These are phyloP conservation scores for Ditylenchus dipsaci DNA, from an alignment of 1,140 invertebrate genomes.

Conservation along the genomic window DNA sequence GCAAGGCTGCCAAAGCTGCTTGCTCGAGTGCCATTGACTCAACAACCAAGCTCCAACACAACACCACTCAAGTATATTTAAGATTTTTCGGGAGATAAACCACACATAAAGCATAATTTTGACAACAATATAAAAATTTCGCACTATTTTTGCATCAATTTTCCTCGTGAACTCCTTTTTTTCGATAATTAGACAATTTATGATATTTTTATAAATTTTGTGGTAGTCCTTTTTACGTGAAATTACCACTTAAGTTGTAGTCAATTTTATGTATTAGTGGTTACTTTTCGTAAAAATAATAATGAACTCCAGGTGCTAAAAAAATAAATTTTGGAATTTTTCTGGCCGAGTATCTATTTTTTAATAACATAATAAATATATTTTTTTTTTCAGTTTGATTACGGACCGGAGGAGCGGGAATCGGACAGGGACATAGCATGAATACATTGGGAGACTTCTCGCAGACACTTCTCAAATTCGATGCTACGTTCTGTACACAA, in stretches of 20 bases:
- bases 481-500: too few species aligned
- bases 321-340: too few species aligned
- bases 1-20: neutral
- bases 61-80: neutral
- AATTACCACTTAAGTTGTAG: neutral
- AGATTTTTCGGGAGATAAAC: too few species aligned
- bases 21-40: conserved; percentile 1
- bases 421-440: too few species aligned
- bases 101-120: too few species aligned
- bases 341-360: too few species aligned
- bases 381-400: too few species aligned
- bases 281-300: neutral
- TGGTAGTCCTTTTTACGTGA: neutral
- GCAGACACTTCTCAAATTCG: too few species aligned
- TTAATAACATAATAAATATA: too few species aligned
- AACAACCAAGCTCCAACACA: conserved; percentile 15
- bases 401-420: too few species aligned
- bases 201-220: neutral
- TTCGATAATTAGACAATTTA: neutral
- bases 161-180: neutral
- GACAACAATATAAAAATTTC: neutral
- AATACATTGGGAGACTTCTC: too few species aligned
- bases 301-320: neutral
- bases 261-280: neutral
- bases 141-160: neutral